A percentile compares a stretch with the other conserved stretches of the same genome.
Conservation (phyloP, 2,113 vertebrate species). For the Oncorhynchus masou region DNA sequence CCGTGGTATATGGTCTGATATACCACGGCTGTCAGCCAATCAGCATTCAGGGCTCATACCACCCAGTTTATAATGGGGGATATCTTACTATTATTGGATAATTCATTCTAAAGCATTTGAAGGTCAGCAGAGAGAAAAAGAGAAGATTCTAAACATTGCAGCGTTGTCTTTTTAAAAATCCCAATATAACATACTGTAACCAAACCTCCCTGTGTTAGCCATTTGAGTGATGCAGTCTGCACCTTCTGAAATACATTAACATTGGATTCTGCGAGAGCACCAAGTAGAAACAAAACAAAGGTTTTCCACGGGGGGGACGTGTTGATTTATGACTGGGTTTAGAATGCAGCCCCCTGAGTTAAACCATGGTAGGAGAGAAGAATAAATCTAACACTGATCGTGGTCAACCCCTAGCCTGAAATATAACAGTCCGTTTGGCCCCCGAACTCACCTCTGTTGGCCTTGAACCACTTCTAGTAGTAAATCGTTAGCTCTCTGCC, state of each 20-base stretch:
- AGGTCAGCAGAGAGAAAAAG: not conserved
- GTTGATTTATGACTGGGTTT: conserved; percentile 69
- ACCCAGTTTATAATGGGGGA: too few relatives aligned
- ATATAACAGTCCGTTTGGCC: conserved; percentile 54
- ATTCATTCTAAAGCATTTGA: not conserved
- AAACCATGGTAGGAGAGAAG: conserved; percentile 52
- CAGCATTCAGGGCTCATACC: too few relatives aligned
- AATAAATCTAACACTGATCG: conserved; percentile 68
- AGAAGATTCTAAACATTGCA: not conserved
- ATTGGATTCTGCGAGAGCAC: conserved; percentile 40
- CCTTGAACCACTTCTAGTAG: conserved; percentile 39
- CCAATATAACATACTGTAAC: not conserved
- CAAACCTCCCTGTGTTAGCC: not conserved
- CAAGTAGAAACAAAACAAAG: conserved; percentile 42
- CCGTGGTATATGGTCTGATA: too few relatives aligned
- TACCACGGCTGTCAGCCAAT: too few relatives aligned
- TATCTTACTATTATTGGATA: not conserved
- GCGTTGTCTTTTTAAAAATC: not conserved
- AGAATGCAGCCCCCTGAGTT: conserved; percentile 61
- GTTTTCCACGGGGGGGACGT: conserved; percentile 32
- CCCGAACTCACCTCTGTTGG: conserved; percentile 54
- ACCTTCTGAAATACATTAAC: conserved; percentile 51
- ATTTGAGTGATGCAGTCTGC: conserved; percentile 11
- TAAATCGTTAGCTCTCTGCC: conserved; percentile 59
- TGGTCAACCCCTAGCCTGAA: conserved; percentile 52